phyloP scores from a whole-genome alignment of 2,888 invertebrate species.

The Dryobota labecula region DNA sequence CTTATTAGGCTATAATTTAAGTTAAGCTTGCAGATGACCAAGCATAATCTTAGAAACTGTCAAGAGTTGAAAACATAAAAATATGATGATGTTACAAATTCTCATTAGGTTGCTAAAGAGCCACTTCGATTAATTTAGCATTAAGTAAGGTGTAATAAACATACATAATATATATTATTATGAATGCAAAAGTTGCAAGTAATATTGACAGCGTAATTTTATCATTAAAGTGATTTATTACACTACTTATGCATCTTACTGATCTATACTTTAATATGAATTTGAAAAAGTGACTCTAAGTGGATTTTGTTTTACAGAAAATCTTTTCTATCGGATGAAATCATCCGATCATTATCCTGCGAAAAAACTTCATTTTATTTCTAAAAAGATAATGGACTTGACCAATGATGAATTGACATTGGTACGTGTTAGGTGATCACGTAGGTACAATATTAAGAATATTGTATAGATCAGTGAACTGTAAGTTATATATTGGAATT shows the following conservation, averaged over 20 bases:
- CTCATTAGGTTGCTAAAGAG: neutral
- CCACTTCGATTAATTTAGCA: constrained; percentile 16
- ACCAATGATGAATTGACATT: neutral
- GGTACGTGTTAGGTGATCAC: constrained; percentile 16
- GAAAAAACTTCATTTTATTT: neutral
- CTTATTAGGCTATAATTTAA: too few species aligned
- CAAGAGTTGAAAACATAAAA: constrained; percentile 9
- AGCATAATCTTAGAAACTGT: neutral
- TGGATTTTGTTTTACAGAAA: neutral
- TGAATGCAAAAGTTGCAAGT: neutral
- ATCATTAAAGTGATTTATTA: constrained; percentile 12
- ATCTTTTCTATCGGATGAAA: neutral
- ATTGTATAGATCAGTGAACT: constrained; percentile 30
- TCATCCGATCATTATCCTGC: neutral
- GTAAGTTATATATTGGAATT: constrained; percentile 24
- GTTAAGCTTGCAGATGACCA: neutral
- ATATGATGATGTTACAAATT: constrained; percentile 4
- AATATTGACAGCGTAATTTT: constrained; percentile 3
- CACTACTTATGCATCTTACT: neutral
- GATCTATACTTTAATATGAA: neutral
- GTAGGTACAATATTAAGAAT: constrained; percentile 23
- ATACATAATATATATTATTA: too few species aligned
- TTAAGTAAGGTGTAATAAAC: too few species aligned
- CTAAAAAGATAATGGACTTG: neutral
- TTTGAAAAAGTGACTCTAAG: neutral